Evolutionary conservation across 1,140 invertebrate genomes (phyloP).

Genomic region (Gyrodactylus salaris): DNA sequence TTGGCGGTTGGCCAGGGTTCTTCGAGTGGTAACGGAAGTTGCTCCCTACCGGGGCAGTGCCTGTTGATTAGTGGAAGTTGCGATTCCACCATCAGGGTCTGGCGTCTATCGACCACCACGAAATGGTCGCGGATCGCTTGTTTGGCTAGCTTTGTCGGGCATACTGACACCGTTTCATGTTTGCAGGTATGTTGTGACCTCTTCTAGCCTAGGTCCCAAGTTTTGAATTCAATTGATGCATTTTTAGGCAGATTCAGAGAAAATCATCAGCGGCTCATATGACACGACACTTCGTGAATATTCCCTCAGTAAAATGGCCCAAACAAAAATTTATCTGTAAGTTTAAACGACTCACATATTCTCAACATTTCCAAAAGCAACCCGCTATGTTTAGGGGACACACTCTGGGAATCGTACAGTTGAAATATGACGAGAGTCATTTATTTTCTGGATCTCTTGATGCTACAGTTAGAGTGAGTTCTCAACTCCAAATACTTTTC

Average conservation of each 20-base stretch:
- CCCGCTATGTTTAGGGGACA: neutral
- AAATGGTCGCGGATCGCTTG: conserved; percentile 27
- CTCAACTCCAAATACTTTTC: too few relatives aligned
- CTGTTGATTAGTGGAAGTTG: conserved; percentile 24
- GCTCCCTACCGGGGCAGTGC: conserved; percentile 15
- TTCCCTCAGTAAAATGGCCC: neutral
- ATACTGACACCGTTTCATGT: conserved; percentile 23
- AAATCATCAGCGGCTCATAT: neutral
- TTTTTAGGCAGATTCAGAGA: neutral
- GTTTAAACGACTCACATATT: neutral
- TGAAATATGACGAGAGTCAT: neutral
- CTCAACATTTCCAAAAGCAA: neutral
- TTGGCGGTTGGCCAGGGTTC: neutral
- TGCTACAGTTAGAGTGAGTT: neutral
- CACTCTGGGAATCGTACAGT: neutral
- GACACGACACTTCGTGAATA: neutral
- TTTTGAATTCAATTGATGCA: neutral
- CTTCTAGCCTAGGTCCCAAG: neutral
- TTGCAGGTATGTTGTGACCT: conserved; percentile 22
- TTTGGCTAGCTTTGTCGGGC: conserved; percentile 25
- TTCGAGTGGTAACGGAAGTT: too few relatives aligned
- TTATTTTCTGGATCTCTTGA: neutral
- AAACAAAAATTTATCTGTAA: neutral
- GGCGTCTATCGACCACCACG: conserved; percentile 24
- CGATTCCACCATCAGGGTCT: conserved; percentile 25